These are phyloP conservation scores for Drosophila subpulchrella DNA, from an alignment of 1,140 invertebrate species.

Conservation along the genomic window DNA sequence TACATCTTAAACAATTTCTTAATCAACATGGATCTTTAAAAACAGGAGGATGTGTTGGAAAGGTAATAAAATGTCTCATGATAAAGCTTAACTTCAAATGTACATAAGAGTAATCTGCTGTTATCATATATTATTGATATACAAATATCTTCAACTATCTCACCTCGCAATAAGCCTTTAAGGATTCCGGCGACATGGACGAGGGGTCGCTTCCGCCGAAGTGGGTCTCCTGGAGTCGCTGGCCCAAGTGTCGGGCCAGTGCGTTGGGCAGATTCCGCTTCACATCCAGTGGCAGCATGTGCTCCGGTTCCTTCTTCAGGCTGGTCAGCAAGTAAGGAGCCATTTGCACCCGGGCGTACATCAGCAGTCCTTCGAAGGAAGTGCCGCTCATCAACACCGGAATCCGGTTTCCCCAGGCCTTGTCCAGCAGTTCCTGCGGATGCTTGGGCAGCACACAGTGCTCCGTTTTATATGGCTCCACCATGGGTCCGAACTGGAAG, in stretches of 20 bases:
- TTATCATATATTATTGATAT: too few relatives aligned
- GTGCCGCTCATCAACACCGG: slow-evolving; percentile 85
- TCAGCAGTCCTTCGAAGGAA: slow-evolving; percentile 74
- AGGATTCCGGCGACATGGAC: slow-evolving; percentile 32
- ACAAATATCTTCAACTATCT: not conserved
- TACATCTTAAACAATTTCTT: too few relatives aligned
- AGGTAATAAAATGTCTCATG: too few relatives aligned
- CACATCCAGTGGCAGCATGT: slow-evolving; percentile 55
- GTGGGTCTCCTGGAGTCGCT: slow-evolving; percentile 52
- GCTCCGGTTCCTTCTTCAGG: slow-evolving; percentile 59
- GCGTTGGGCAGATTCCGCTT: slow-evolving; percentile 52
- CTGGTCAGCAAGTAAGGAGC: slow-evolving; percentile 62
- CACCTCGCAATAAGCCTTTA: slow-evolving; percentile 70
- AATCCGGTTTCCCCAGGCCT: slow-evolving; percentile 83
- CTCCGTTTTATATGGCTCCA: slow-evolving; percentile 69
- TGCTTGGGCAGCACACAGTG: slow-evolving; percentile 54
- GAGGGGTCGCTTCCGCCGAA: slow-evolving; percentile 50
- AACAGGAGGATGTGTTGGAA: too few relatives aligned
- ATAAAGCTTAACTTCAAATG: too few relatives aligned
- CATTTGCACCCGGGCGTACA: slow-evolving; percentile 58
- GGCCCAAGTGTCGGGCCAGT: slow-evolving; percentile 42
- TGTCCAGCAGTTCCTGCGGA: slow-evolving; percentile 52
- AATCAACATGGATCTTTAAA: too few relatives aligned
- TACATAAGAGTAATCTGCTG: too few relatives aligned
- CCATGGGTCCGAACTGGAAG: slow-evolving; percentile 71